Base-by-base conservation (phyloP, 1,140 invertebrate species). In the Octopus sinensis region DNA sequence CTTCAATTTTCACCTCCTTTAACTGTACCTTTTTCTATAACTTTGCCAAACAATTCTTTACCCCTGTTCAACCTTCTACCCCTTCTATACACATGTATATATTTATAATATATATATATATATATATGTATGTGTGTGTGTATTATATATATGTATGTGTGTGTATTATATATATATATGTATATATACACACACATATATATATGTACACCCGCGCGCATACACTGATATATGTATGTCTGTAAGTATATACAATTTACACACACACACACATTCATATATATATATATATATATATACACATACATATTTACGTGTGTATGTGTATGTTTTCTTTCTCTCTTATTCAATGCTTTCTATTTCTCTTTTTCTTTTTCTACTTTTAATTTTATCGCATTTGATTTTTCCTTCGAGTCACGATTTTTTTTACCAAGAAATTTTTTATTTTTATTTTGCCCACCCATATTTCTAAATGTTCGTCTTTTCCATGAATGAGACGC, bases 61-160 rank as follows among this genome's bases (percentile, higher is more conserved):
- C 30, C 30, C 30, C 30, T 43, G 30, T 43, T 43, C 30, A 43
- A 43, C 30, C 30, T 43, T 43, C 30, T 43, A 43, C 30, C 30
- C 30, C 30, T 43, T 43, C 30, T 43, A 43, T 43, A 43, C 30
- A 43, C 30, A 62, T 62, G 17, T 62, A 62, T 62, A 62, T 62
- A 62, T 62, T 9, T 62, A 62, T 62, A 62, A 62, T 62, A 62
- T 62, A 62, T 62, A 62, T 62, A 62, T 62, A 62, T 62, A 62
- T 62, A 62, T 62, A 62, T 62, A 62, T 62, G 17, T 62, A 62
- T 62, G 17, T 17, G 17, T 62, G 6, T 9, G 17, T 6, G 17
- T 62, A 17, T 62, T 17, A 6, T 17, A 9, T 62, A 9, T 9
- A 6, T 9, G 56, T 62, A 62, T 9, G 6, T 17, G 56, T 6